phyloP scores from a whole-genome alignment of 1,140 invertebrate genomes.

The Psilanteris sp. region DNA sequence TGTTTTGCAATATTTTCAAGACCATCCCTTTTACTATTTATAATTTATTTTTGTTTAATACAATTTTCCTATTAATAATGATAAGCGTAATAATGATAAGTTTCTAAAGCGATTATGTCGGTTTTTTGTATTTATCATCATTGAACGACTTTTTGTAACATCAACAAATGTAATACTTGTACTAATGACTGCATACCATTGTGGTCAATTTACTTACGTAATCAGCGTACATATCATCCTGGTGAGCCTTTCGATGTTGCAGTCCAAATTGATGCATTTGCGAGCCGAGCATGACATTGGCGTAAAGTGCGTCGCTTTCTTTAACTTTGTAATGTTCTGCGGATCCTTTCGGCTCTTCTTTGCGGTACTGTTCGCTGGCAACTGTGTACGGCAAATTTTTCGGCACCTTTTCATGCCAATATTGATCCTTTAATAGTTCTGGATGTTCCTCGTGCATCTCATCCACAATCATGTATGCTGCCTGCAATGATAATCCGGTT shows the following conservation, averaged over 20 bases:
- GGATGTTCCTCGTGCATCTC: constrained; percentile 95
- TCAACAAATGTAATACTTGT: constrained; percentile 18
- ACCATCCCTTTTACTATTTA: too few relatives aligned
- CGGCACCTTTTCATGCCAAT: constrained; percentile 94
- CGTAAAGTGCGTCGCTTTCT: constrained; percentile 89
- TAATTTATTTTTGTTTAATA: too few relatives aligned
- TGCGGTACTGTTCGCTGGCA: constrained; percentile 89
- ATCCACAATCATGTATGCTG: constrained; percentile 92
- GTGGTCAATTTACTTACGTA: constrained; percentile 83
- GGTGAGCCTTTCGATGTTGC: constrained; percentile 82
- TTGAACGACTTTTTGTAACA: constrained; percentile 9
- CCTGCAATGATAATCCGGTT: neutral
- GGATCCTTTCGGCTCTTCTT: constrained; percentile 90
- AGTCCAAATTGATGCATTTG: constrained; percentile 75
- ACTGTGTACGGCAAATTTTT: constrained; percentile 91
- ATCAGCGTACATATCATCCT: constrained; percentile 91
- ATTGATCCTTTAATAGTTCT: constrained; percentile 92
- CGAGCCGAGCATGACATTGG: constrained; percentile 83
- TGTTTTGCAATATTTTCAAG: too few relatives aligned
- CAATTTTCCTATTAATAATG: too few relatives aligned
- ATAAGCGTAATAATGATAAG: too few relatives aligned
- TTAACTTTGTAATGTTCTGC: constrained; percentile 92
- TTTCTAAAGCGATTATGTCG: constrained; percentile 2
- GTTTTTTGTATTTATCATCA: too few relatives aligned
- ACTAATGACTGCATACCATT: constrained; percentile 19